Base-by-base conservation (phyloP, 37 sponge, comb jelly and placozoan species). In the Beroe forskalii region DNA sequence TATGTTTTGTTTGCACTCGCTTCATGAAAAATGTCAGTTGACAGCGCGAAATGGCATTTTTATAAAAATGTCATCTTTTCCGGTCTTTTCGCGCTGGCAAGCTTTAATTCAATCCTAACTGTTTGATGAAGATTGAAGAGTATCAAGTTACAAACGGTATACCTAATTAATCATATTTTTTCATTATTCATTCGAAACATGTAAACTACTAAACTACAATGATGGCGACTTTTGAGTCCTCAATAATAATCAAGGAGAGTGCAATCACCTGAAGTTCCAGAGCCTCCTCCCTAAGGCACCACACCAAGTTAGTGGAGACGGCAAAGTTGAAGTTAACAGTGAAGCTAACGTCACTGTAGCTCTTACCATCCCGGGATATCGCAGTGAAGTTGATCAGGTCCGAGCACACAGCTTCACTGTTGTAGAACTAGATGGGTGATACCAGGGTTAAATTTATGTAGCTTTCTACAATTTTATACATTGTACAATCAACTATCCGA, bases 391-490 rank as follows among this genome's bases (percentile, higher is more conserved):
- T 17, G 43, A 80, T n/a, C 12, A 80, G 30, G 3, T 80, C 86
- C 1, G 86, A 80, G 30, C 86, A 80, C 86, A 80, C 86, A 6
- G 86, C 86, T 38, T 80, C 86, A 80, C 86, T 80, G 86, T 80
- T 80, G 86, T 80, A 80, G 55, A 80, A 80, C 86, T 80, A 30
- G 35, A 37, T n/a, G n/a, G n/a, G n/a, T n/a, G n/a, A n/a, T n/a
- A n/a, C n/a, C n/a, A n/a, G n/a, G n/a, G n/a, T n/a, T n/a, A n/a
- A n/a, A n/a, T n/a, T n/a, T n/a, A n/a, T n/a, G n/a, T n/a, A n/a
- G n/a, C n/a, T n/a, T n/a, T n/a, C n/a, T n/a, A n/a, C n/a, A n/a
- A n/a, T n/a, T n/a, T n/a, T n/a, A n/a, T n/a, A n/a, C n/a, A n/a
- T n/a, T n/a, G n/a, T n/a, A n/a, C n/a, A n/a, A n/a, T n/a, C n/a